These are phyloP conservation scores for Drosophila siamana DNA, from an alignment of 2,888 invertebrate genomes.

Conservation along the genomic window DNA sequence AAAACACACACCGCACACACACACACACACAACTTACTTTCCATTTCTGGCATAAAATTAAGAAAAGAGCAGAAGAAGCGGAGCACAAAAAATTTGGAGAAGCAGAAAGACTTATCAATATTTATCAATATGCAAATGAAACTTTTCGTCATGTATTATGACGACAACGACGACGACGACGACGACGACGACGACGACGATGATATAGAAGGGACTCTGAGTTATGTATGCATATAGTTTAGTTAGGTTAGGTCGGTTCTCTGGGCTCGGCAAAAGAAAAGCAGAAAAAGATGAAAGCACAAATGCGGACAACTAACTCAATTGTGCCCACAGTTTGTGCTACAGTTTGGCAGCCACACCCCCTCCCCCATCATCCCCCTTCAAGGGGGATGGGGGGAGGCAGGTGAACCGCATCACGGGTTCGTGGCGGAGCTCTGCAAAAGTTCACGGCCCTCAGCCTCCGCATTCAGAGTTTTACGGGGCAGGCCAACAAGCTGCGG, in stretches of 20 bases:
- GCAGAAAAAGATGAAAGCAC: not conserved
- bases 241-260: constrained; percentile 13
- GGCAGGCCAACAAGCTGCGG: not conserved
- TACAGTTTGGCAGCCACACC: too few species aligned
- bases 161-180: not conserved
- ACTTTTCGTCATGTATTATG: not conserved
- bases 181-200: too few species aligned
- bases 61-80: not conserved
- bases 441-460: too few species aligned
- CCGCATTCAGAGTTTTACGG: constrained; percentile 8
- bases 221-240: too few species aligned
- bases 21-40: constrained; percentile 38
- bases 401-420: not conserved
- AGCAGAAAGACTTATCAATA: constrained; percentile 2
- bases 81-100: not conserved
- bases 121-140: constrained; percentile 23
- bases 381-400: not conserved
- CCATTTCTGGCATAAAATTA: constrained; percentile 44
- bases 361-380: too few species aligned
- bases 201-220: not conserved
- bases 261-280: too few species aligned
- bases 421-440: too few species aligned
- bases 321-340: constrained; percentile 6
- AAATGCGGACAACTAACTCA: not conserved
- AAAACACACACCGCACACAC: constrained; percentile 18